Evolutionary conservation across 2,888 invertebrate genomes (phyloP).

Genomic region (Cephonodes hylas): DNA sequence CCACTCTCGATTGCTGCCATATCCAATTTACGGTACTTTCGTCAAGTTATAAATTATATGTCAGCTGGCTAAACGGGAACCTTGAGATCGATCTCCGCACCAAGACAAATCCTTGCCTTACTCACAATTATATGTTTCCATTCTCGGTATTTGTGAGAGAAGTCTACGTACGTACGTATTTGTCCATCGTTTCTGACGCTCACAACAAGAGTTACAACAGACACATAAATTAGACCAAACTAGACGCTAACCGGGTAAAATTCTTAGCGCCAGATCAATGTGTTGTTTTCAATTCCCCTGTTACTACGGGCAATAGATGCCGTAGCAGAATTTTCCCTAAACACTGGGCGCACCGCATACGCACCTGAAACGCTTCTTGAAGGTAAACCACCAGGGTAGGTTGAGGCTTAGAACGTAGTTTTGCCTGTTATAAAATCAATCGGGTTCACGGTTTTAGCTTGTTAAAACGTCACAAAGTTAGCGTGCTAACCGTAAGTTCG

Average conservation of each 20-base stretch:
- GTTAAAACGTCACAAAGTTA: conserved; percentile 37
- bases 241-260: too few species aligned
- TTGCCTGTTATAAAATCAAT: conserved; percentile 61
- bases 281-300: not conserved
- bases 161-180: too few species aligned
- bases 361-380: conserved; percentile 28
- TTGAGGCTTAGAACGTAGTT: conserved; percentile 40
- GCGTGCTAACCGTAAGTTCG: not conserved
- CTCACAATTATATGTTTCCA: not conserved
- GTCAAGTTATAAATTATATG: too few species aligned
- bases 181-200: too few species aligned
- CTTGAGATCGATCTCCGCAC: not conserved
- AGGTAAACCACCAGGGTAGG: conserved; percentile 43
- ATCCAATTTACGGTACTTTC: too few species aligned
- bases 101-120: not conserved
- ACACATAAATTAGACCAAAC: too few species aligned
- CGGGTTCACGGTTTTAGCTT: conserved; percentile 57
- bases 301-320: not conserved
- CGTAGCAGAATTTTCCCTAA: too few species aligned
- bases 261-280: too few species aligned
- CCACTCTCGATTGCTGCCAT: too few species aligned
- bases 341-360: too few species aligned
- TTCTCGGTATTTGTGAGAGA: not conserved
- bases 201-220: too few species aligned
- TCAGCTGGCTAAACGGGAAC: too few species aligned